phyloP scores from a whole-genome alignment of 2,888 invertebrate species.

The Drosophila pseudotakahashii region DNA sequence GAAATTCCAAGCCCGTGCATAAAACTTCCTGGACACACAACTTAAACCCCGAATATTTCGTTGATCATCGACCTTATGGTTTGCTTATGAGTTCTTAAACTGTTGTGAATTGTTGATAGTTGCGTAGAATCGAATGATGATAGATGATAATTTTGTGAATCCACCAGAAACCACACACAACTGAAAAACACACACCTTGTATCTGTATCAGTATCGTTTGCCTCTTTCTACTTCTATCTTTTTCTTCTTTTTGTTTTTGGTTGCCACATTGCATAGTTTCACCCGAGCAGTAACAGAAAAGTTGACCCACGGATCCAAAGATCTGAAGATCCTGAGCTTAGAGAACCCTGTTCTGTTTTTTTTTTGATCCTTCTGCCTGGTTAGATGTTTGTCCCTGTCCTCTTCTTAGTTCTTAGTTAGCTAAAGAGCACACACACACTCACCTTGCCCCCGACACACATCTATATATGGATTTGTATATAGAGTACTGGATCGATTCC shows the following conservation, averaged over 20 bases:
- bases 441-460: background rate
- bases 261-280: conserved; percentile 23
- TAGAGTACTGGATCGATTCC: conserved; percentile 28
- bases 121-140: conserved; percentile 36
- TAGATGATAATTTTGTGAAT: conserved; percentile 18
- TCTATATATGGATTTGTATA: conserved; percentile 1
- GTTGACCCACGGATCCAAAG: background rate
- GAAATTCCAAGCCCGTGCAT: no score
- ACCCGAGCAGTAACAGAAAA: conserved; percentile 9
- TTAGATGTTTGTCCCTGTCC: conserved; percentile 22
- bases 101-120: conserved; percentile 39
- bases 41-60: background rate
- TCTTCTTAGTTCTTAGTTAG: background rate
- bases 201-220: conserved; percentile 30
- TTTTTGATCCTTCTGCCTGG: conserved; percentile 8
- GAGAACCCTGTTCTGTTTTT: conserved; percentile 5
- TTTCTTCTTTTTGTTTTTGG: background rate
- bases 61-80: conserved; percentile 7
- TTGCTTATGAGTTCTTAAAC: conserved; percentile 4
- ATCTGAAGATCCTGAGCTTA: conserved; percentile 7
- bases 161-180: conserved; percentile 4
- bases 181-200: conserved; percentile 14
- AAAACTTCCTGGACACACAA: conserved; percentile 1
- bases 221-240: background rate
- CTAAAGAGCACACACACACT: conserved; percentile 13